Percentiles rank a stretch among this genome's conserved stretches.
Conservation (phyloP, 2,888 invertebrate genomes). For the Odontomyia ornata region DNA sequence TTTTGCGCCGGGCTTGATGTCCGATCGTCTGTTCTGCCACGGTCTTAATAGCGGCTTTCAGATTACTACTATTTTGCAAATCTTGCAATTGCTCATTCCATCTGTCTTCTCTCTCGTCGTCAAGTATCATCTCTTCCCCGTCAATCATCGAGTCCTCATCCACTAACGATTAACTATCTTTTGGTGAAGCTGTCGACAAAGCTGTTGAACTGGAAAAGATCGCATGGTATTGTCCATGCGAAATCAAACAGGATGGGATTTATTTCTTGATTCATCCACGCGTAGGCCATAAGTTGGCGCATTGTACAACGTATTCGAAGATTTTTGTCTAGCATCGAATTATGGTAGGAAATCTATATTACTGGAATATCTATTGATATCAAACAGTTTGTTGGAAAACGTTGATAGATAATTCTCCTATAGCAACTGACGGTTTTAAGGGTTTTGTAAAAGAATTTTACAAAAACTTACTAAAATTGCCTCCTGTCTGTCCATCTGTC, state of each 20-base stretch:
- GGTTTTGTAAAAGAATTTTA: no score
- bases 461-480: no score
- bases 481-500: no score
- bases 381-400: no score
- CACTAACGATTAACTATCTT: slow-evolving; percentile 55
- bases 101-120: slow-evolving; percentile 48
- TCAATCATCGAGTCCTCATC: slow-evolving; percentile 55
- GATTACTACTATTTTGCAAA: neutral
- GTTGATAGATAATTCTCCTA: no score
- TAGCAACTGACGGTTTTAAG: no score
- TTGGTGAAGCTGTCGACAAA: slow-evolving; percentile 56
- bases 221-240: slow-evolving; percentile 56
- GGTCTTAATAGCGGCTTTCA: no score
- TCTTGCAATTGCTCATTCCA: slow-evolving; percentile 45
- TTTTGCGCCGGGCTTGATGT: no score
- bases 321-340: slow-evolving; percentile 73
- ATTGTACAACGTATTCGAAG: slow-evolving; percentile 69
- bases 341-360: no score
- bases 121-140: slow-evolving; percentile 51
- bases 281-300: no score
- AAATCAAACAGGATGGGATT: slow-evolving; percentile 54
- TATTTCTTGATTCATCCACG: slow-evolving; percentile 72
- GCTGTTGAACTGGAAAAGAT: slow-evolving; percentile 55
- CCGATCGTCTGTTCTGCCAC: no score
- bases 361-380: no score